Base-by-base conservation (phyloP, 2,113 vertebrate species). In the Myocastor coypus region DNA sequence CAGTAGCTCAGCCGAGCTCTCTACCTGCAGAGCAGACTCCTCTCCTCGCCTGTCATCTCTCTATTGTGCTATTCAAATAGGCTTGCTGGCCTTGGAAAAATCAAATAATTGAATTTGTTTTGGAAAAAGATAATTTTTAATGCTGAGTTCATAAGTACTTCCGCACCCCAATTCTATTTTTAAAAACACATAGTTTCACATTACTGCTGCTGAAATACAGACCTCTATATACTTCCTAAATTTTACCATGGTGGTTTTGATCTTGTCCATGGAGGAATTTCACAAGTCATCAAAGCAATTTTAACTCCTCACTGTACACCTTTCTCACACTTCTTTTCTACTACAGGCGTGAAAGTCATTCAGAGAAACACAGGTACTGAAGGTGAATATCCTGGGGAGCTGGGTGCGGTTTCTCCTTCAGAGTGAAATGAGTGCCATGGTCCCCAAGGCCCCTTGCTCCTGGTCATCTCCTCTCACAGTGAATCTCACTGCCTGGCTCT, bases 281-380 rank as follows among this genome's bases (percentile, higher is more conserved):
- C 82, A 42, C 24, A 37, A 37, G 8, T 61, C 68, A 61, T 42
- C 57, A 40, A 17, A 37, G 26, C 50, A 28, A 2, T 28, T 1
- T 24, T 7, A 77, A 6, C 28, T 10, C 40, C 10, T 37, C 12
- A 3, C 77, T 1, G 17, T 5, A 0, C n/a, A 2, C n/a, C 11
- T 61, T 32, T 55, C 66, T 46, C 3, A 22, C 17, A 17, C 16
- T 37, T 30, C 46, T 0, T 2, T 4, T 1, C 22, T 14, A 7
- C 10, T 16, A 42, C 46, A 13, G 0, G 26, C 0, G 13, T 0
- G 34, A 22, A 7, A n/a, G 50, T 61, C 16, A 4, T 2, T 16
- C 66, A 5, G 37, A 16, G 37, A 50, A 28, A 77, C 7, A 16
- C 3, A 28, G 30, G 3, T 1, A 4, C 46, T 26, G 5, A 1